Evolutionary conservation across 2,113 vertebrate genomes (phyloP), one percentile per base, ranked within the genome.

Genomic region (Tetraodon nigroviridis): DNA sequence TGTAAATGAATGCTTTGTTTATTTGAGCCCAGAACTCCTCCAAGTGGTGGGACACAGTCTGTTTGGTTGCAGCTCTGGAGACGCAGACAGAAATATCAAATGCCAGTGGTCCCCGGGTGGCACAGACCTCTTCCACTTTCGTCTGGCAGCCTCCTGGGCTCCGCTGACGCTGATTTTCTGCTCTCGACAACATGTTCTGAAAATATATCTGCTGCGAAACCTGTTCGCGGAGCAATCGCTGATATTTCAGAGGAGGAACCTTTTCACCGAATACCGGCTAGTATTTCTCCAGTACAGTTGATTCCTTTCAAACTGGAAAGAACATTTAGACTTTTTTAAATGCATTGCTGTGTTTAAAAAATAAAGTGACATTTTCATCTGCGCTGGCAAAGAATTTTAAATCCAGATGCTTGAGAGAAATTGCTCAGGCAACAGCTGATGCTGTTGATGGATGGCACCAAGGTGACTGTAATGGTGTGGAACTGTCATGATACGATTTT

Each of bases 1-100:
- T 88, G 87, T 63, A 86, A 90, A 90, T 90, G 0, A 78, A 86
- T 86, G 79, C 84, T 87, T 84, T 88, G 86, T 88, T 90, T 89
- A 73, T 84, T 79, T 74, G 62, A 78, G 69, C 51, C 49, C 64
- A 74, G 77, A 78, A 85, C 68, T 71, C 80, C 71, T 77, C 74
- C 51, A 79, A 81, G 67, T 73, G 57, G 3, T 48, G 74, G 65
- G 73, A 79, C 65, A 18, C 64, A 57, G 69, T 76, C 62, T 70
- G 67, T 76, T 84, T 74, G 27, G 64, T 71, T 73, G 49, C 81
- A 58, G n/a, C 58, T 77, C 71, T 78, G 55, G 10, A 22, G 73
- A 76, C 48, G 60, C 27, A 76, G 77, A 80, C 77, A 47, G 64
- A 79, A 79, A 76, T 81, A 82, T 79, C 73, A 79, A 73, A 78